These are phyloP conservation scores for Coptotermes formosanus DNA, from an alignment of 1,140 invertebrate genomes.

Conservation along the genomic window DNA sequence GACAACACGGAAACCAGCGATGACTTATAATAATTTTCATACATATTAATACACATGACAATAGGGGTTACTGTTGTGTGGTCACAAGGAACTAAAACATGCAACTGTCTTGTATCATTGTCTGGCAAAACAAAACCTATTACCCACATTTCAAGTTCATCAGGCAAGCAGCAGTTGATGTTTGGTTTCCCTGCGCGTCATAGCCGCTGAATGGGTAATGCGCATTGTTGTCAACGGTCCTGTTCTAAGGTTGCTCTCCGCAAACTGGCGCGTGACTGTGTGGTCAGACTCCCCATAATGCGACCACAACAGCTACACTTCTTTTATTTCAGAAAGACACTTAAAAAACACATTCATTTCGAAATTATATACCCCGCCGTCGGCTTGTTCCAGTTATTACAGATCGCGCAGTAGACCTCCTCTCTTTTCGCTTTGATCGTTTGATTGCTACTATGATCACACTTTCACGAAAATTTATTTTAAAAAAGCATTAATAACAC, in stretches of 20 bases:
- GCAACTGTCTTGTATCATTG: not conserved
- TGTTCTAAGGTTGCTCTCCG: not conserved
- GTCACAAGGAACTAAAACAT: not conserved
- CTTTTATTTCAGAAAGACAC: conserved; percentile 1
- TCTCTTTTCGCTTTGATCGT: not conserved
- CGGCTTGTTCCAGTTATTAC: not conserved
- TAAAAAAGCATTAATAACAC: not conserved
- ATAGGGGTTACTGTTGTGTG: not conserved
- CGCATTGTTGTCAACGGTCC: not conserved
- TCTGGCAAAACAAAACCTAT: not conserved
- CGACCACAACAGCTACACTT: not conserved
- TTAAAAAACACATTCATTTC: not conserved
- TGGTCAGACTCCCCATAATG: not conserved
- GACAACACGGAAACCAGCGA: not conserved
- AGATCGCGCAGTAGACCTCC: not conserved
- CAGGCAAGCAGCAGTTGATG: not conserved
- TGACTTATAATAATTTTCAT: not conserved
- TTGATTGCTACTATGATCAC: not conserved
- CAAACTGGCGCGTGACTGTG: not conserved
- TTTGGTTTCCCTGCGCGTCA: not conserved
- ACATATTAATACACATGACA: conserved; percentile 3
- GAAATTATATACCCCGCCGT: not conserved
- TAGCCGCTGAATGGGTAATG: not conserved
- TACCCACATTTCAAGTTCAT: not conserved
- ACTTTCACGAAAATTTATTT: not conserved